A percentile compares a stretch with the other conserved stretches of the same genome.
Evolutionary conservation across 2,888 invertebrate species (phyloP).

Genomic region (Mimumesa dahlbomi): DNA sequence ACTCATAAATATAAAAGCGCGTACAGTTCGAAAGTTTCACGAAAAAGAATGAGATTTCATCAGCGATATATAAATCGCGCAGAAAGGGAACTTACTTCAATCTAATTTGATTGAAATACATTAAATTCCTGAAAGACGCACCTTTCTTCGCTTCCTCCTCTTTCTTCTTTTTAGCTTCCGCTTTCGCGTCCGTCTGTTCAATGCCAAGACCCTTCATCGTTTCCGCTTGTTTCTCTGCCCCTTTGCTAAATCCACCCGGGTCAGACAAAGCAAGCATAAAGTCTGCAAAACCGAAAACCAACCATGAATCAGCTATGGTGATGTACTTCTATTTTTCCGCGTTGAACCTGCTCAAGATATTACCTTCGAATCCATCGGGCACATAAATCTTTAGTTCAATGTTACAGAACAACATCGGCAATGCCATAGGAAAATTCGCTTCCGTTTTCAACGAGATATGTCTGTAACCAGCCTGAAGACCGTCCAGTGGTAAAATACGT

Average conservation of each 20-base stretch:
- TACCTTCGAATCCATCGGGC: slow-evolving; percentile 87
- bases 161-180: slow-evolving; percentile 77
- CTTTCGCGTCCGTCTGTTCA: slow-evolving; percentile 81
- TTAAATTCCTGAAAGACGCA: no score
- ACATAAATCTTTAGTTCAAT: slow-evolving; percentile 87
- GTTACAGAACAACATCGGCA: slow-evolving; percentile 86
- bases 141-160: slow-evolving; percentile 78
- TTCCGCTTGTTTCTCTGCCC: slow-evolving; percentile 84
- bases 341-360: slow-evolving; percentile 44
- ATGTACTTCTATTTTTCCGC: slow-evolving; percentile 37
- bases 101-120: no score
- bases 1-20: no score
- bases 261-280: slow-evolving; percentile 99
- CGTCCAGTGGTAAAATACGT: slow-evolving; percentile 86
- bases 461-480: slow-evolving; percentile 86
- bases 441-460: slow-evolving; percentile 87
- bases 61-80: no score
- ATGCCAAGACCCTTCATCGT: slow-evolving; percentile 87
- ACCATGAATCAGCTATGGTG: not conserved
- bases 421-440: slow-evolving; percentile 86
- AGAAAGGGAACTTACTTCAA: no score
- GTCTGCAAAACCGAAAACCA: slow-evolving; percentile 82
- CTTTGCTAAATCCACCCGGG: slow-evolving; percentile 89
- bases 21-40: no score
- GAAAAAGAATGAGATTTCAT: no score